Base-by-base conservation (phyloP, 2,797 vertebrate genomes). In the Acropternis orthonyx region DNA sequence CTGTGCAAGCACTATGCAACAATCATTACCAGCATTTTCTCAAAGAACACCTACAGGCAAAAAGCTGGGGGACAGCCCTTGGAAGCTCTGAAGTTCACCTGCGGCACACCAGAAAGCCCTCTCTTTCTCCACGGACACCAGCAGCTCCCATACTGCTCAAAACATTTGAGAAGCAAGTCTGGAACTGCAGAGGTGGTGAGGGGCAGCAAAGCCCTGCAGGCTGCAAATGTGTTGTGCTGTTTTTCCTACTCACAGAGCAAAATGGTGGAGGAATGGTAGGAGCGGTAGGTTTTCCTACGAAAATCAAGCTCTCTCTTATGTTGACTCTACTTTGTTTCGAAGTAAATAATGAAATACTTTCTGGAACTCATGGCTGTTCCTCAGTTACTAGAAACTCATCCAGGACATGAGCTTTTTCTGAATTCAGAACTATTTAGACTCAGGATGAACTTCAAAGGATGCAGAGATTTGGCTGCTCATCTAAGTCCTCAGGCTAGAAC, bases 361-460 rank as follows among this genome's bases (percentile, higher is more conserved):
- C 48, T 52, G 74, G 67, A 94, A 77, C 14, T 65, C 43, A n/a
- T 17, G 44, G 48, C 44, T 67, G 26, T 41, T 37, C 37, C 41
- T 78, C 54, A 74, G 22, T 67, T 89, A 58, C 0, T 3, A 86
- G 77, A 90, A 85, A 78, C n/a, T 72, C 63, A 79, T 41, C 9
- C 58, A 69, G 59, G 43, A 82, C 55, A 17, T 10, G 43, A 91
- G 82, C 69, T 41, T 94, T 51, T 69, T 44, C 55, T 52, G 58
- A 86, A 44, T 78, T 92, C 27, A 58, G 28, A 65, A 81, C 73
- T 84, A 66, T 55, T 76, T 54, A 46, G 26, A 62, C 23, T 54
- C 14, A 21, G 46, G 62, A 85, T 66, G 85, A 93, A 86, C 48
- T 84, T 92, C 88, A 86, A 86, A 95, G 76, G 37, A 61, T 74